Evolutionary conservation across 2,888 invertebrate genomes (phyloP), one percentile per base, ranked within the genome.

Genomic region (Morinoia aosen): DNA sequence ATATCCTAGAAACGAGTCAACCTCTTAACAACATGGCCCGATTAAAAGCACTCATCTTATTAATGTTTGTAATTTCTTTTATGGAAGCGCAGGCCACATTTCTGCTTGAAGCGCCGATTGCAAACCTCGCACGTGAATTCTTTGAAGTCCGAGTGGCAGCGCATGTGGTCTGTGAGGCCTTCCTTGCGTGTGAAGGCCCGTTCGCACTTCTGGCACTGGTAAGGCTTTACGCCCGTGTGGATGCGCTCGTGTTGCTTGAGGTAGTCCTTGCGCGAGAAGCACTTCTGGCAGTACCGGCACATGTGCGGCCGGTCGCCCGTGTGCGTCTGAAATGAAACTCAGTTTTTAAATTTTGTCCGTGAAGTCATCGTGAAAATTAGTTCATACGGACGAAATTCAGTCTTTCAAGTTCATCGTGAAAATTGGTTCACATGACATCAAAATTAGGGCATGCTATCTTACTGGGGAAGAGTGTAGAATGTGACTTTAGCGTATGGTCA

Each of bases 241-340:
- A 96, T 96, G 88, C 96, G 95, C 95, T 96, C 96, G 91, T 96
- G 96, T 94, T 96, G 96, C 95, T 96, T 96, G 96, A 96, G 95
- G 95, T 96, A 96, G 94, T 96, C 96, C 95, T 96, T 96, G 58
- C 96, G 95, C 39, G 96, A 96, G 94, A 96, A 96, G 88, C 96
- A 96, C 95, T 96, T 96, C 88, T 96, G 96, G 94, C 96, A 96
- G 48, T 96, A 96, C 95, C 96, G 96, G 95, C 96, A 96, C 96
- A 96, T 96, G 88, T 95, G 96, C 40, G 96, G 96, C 95, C 96
- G 96, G 95, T 96, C 96, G 61, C 96, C 96, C 48, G 96, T 96
- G 95, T 96, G 96, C 64, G 96, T 96, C 96, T 96, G 96, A 5
- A 58, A 48, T 8, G 93, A 57, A 56, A 33, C 33, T 76, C 76